These are phyloP conservation scores for Hippopotamyrus pictus DNA, from an alignment of 2,797 vertebrate genomes.

Conservation along the genomic window DNA sequence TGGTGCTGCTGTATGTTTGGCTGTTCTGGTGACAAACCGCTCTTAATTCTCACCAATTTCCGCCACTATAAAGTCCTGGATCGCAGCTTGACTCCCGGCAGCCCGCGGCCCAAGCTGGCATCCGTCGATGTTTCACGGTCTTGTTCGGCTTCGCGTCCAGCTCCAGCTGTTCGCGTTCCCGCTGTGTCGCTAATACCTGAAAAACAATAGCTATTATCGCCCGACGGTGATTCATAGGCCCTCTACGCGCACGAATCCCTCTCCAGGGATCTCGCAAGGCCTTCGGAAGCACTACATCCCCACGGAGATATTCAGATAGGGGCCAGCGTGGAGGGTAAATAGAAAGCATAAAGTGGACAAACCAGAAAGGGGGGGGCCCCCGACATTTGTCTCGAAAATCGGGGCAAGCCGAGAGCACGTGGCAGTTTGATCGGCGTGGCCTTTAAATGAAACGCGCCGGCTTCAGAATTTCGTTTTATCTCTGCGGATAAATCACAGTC, in stretches of 20 bases:
- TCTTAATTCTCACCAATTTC: background rate
- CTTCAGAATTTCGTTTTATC: slow-evolving; percentile 27
- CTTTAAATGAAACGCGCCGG: slow-evolving; percentile 34
- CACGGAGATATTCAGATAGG: background rate
- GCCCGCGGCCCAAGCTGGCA: background rate
- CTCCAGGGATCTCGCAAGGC: background rate
- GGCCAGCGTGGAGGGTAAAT: background rate
- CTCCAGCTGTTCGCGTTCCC: background rate
- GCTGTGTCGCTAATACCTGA: background rate
- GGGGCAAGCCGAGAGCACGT: background rate
- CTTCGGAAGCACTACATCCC: background rate
- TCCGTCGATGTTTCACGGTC: background rate
- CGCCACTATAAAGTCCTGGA: background rate
- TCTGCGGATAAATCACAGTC: slow-evolving; percentile 29
- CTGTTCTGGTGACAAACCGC: background rate
- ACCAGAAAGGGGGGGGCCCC: background rate
- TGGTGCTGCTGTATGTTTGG: background rate
- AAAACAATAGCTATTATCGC: background rate
- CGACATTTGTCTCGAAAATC: background rate
- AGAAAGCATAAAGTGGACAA: background rate
- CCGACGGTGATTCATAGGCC: background rate
- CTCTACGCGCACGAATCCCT: background rate
- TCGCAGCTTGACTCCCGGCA: background rate
- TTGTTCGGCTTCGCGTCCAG: background rate
- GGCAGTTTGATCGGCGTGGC: background rate